Base-by-base conservation (phyloP, 2,797 vertebrate genomes). In the Myotis vivesi region DNA sequence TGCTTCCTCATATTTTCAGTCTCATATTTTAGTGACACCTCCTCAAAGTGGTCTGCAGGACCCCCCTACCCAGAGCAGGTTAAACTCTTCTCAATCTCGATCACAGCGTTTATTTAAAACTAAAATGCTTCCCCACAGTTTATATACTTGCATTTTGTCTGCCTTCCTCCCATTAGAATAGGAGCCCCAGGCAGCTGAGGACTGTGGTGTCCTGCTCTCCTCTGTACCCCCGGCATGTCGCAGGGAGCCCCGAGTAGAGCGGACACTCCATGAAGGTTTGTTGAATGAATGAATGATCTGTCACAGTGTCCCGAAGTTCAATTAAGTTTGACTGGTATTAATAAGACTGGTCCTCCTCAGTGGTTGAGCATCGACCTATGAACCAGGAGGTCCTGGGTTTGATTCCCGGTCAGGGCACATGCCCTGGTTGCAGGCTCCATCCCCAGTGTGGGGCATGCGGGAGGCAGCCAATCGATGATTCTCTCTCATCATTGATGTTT, bases 241-340 rank as follows among this genome's bases (percentile, higher is more conserved):
- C 15, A 79, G 55, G 44, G 15, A 69, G 28, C 28, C 66, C 16
- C 4, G 46, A 76, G 15, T 72, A 46, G 5, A 86, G 10, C 0
- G 6, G n/a, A 41, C 2, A 5, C 8, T 51, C 83, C 17, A 16
- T 20, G 44, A 16, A 71, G 20, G 81, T 59, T 91, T 85, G 46
- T 36, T 84, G 92, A 64, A 38, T 89, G 92, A 94, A 77, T 38
- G 25, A 72, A 38, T 16, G 69, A 89, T 41, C 7, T 87, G 66
- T 33, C 17, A 1, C 2, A 6, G 55, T 36, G 3, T 88, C 38
- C 62, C 55, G 36, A 71, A 68, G n/a, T 17, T 30, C 76, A 25
- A 0, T 0, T 23, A 87, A 28, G 23, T 80, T 57, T 85, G 62
- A 33, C 36, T 6, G 19, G 15, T 49, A 7, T 62, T 69, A 51